Base-by-base conservation (phyloP, 1,140 invertebrate genomes). In the Tetraneura akinire region DNA sequence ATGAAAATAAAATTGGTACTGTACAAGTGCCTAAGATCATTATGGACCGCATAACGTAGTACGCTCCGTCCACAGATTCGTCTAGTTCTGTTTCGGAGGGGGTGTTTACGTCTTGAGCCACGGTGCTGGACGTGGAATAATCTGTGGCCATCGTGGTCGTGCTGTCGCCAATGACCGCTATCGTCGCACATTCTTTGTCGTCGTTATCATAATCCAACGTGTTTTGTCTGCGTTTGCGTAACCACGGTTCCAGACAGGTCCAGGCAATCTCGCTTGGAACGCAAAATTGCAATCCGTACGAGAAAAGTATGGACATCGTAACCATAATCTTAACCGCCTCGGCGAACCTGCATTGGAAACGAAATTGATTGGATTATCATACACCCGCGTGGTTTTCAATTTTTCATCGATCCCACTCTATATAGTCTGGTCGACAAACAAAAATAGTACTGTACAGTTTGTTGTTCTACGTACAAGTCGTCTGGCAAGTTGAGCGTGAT, bases 211-310 rank as follows among this genome's bases (percentile, higher is more conserved):
- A 37, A 37, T n/a, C n/a, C 18, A 37, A 45, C 0, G n/a, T n/a
- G 4, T 68, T 14, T 1, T 10, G 6, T 23, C 26, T 29, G 26
- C 9, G 16, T 51, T 32, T 55, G 14, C 21, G 55, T 16, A 78
- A n/a, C 53, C 53, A 55, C 0, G 82, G 81, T 64, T 85, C 85
- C 0, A 87, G 60, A n/a, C 78, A 78, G 6, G 83, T 82, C 86
- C 89, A 91, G 0, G 92, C 88, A 68, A 93, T 92, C 80, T 93
- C 91, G 83, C 91, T 89, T 13, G 96, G 94, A 0, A 98, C 94
- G 84, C 93, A 96, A 83, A 95, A 93, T 86, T 98, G 96, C 1
- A 99, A 88, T 6, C 92, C 92, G 84, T 94, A 98, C 0, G 94
- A 93, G 76, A 97, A 90, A 73, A 95, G 91, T 80, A 98, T 94